Conservation (phyloP, 2,797 vertebrate genomes). For the Danio jaintianensis region DNA sequence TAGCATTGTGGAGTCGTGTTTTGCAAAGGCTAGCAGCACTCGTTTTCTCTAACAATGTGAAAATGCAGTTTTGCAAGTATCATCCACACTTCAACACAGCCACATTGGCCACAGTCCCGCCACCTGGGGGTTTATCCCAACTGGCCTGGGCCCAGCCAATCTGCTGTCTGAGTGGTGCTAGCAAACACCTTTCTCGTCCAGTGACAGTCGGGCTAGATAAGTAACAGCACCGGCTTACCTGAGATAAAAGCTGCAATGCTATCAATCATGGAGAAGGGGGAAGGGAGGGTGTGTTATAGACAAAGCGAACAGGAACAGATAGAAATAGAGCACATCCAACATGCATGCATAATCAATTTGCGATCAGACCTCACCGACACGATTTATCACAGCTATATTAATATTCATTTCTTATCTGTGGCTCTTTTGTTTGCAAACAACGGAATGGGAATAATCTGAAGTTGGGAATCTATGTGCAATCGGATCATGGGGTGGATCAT, state of each 20-base stretch:
- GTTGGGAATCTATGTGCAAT: conserved; percentile 7
- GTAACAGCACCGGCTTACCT: conserved; percentile 44
- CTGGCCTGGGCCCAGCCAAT: conserved; percentile 36
- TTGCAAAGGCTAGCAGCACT: background rate
- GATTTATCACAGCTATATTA: conserved; percentile 42
- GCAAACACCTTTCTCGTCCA: conserved; percentile 46
- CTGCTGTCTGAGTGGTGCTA: conserved; percentile 35
- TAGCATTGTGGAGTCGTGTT: background rate
- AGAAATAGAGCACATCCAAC: conserved; percentile 20
- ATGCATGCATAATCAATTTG: conserved; percentile 51
- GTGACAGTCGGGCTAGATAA: conserved; percentile 51
- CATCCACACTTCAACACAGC: conserved; percentile 13
- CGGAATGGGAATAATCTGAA: conserved; percentile 15
- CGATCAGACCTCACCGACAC: conserved; percentile 49
- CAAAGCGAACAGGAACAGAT: conserved; percentile 18
- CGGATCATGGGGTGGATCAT: background rate
- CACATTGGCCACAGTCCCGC: conserved; percentile 11
- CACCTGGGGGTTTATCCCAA: conserved; percentile 33
- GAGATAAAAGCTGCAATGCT: conserved; percentile 44
- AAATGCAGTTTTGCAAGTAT: conserved; percentile 24
- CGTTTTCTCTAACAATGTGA: background rate
- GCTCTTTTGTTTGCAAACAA: conserved; percentile 54
- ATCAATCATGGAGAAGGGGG: conserved; percentile 34
- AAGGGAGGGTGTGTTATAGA: conserved; percentile 7
- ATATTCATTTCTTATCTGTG: conserved; percentile 56